Conservation (phyloP, 2,797 vertebrate genomes). For the Pipistrellus pipistrellus region DNA sequence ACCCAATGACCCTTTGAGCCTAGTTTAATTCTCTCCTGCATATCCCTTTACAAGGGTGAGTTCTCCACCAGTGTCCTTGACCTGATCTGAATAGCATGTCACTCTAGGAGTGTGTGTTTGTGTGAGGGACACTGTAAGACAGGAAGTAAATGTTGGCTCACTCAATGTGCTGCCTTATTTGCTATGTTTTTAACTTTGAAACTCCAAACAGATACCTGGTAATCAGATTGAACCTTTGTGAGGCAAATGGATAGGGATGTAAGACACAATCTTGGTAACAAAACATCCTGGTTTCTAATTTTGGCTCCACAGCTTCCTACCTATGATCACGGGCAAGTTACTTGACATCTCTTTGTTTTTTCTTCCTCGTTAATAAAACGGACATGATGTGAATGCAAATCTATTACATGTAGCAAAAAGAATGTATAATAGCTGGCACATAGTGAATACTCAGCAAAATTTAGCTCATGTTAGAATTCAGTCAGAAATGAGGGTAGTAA, state of each 20-base stretch:
- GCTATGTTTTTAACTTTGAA: neutral
- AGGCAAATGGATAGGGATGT: neutral
- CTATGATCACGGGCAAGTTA: neutral
- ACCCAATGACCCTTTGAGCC: neutral
- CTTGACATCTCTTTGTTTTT: neutral
- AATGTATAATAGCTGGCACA: neutral
- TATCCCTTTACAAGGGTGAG: neutral
- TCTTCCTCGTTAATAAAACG: neutral
- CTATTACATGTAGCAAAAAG: neutral
- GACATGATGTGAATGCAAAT: neutral
- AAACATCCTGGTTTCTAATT: neutral
- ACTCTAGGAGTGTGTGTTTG: neutral
- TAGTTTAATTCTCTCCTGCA: neutral
- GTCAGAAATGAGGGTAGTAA: neutral
- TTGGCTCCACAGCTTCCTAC: neutral
- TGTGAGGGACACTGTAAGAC: neutral
- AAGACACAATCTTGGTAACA: neutral
- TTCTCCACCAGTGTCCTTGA: neutral
- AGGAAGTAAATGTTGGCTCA: neutral
- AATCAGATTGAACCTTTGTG: neutral
- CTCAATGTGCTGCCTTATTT: neutral
- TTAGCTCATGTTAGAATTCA: conserved; percentile 2
- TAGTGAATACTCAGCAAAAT: neutral
- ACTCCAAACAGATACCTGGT: neutral
- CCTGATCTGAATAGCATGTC: neutral